Evolutionary conservation across 2,888 invertebrate genomes (phyloP), one percentile per base, ranked within the genome.

Genomic region (Bursaphelenchus okinawaensis): DNA sequence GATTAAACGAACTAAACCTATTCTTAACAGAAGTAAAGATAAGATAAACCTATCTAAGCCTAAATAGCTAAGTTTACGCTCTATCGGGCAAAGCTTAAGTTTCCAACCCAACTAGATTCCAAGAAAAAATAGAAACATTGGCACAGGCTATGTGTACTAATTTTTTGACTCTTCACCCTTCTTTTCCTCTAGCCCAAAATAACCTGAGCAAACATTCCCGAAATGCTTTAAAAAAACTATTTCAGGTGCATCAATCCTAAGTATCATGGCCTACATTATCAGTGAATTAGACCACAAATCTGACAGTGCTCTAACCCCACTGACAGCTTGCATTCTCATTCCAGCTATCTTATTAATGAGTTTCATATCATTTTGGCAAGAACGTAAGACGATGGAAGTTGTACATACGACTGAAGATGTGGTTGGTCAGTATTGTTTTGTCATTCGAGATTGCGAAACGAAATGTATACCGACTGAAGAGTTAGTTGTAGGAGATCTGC

Each of bases 361-460:
- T 16, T 40, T 68, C 16, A 23, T 54, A n/a, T 54, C 54, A 24
- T 56, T 56, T 56, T 22, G 24, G 57, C 57, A 56, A 24, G 57
- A 56, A 19, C 19, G 60, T n/a, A 56, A 56, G 4, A 27, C 56
- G 1, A 56, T 56, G 26, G 56, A 56, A 56, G 27, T 56, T 16
- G 27, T 26, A 12, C 56, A 56, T n/a, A 26, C 29, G 3, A 56
- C 56, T 19, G 26, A 54, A 24, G 54, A 23, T n/a, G 54, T 54
- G 16, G 26, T 23, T 6, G 54, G 54, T 1, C 60, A 59, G 28
- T 40, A 29, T 7, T 51, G 60, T 27, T 64, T 69, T 8, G 85
- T 84, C 19, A 75, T 94, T 80, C 89, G 95, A 78, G 93, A 93
- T 85, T 92, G 92, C 76, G 92, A 93, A 85, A 92, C 92, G 84